Conservation (phyloP, 2,113 vertebrate genomes). For the Rhadina sibilatrix region DNA sequence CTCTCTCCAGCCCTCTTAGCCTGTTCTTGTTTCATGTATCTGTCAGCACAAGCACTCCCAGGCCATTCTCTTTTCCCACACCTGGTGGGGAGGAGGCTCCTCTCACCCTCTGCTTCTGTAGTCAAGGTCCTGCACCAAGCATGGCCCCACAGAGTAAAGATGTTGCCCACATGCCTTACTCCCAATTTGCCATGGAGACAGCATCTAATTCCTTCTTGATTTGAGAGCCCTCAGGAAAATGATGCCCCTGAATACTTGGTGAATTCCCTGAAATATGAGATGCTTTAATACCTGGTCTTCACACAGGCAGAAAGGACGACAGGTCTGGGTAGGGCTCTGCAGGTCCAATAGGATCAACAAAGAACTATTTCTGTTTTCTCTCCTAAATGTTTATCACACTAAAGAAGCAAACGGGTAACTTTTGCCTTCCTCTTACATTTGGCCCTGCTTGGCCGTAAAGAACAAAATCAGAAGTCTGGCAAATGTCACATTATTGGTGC, state of each 20-base stretch:
- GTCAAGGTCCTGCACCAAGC: neutral
- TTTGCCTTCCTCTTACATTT: neutral
- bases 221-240: neutral
- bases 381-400: neutral
- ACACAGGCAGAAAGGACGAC: neutral
- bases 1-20: neutral
- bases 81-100: neutral
- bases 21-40: neutral
- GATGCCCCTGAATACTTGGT: neutral
- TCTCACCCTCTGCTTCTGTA: neutral
- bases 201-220: neutral
- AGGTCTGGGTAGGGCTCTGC: neutral
- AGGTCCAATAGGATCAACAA: neutral
- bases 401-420: neutral
- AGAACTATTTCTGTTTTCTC: neutral
- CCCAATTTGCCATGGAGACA: accelerated
- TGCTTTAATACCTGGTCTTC: neutral
- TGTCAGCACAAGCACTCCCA: neutral
- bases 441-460: neutral
- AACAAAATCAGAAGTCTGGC: neutral
- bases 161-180: neutral
- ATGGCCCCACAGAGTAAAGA: neutral
- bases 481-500: neutral
- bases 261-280: neutral
- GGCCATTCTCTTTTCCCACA: neutral